Evolutionary conservation across 2,797 vertebrate species (phyloP).

Genomic region (Holocentrus rufus): DNA sequence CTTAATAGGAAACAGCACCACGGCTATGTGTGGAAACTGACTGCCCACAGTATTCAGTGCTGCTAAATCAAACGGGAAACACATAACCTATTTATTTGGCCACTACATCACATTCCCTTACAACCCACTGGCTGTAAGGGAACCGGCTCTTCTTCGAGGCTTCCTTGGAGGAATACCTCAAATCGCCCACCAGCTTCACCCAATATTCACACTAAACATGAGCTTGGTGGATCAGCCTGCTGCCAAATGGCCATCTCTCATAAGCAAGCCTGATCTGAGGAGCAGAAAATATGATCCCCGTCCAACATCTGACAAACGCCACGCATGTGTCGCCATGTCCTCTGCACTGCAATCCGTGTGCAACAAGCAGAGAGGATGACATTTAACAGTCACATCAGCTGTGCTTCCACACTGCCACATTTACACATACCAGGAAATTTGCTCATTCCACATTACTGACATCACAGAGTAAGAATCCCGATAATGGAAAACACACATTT

Average conservation of each 20-base stretch:
- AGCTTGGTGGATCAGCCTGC: too few species aligned
- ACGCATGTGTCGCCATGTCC: background rate
- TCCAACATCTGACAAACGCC: background rate
- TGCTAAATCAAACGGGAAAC: slow-evolving; percentile 23
- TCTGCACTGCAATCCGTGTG: background rate
- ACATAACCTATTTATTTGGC: background rate
- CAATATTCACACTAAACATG: background rate
- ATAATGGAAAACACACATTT: too few species aligned
- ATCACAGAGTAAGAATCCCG: too few species aligned
- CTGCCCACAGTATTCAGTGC: slow-evolving; percentile 25
- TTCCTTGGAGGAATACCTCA: too few species aligned
- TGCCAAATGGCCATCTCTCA: too few species aligned
- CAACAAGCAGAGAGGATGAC: background rate
- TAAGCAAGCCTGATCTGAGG: too few species aligned
- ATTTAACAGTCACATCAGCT: background rate
- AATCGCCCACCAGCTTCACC: background rate
- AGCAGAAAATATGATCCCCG: background rate
- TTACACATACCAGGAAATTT: too few species aligned
- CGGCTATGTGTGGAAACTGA: slow-evolving; percentile 18
- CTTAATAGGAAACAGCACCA: slow-evolving; percentile 8
- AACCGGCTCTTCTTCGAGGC: too few species aligned
- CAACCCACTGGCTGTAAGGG: too few species aligned
- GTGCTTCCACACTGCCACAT: background rate
- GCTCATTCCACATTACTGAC: too few species aligned
- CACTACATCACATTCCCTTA: too few species aligned